Evolutionary conservation across 2,797 vertebrate genomes (phyloP), one percentile per base, ranked within the genome.

Genomic region (Moxostoma hubbsi): DNA sequence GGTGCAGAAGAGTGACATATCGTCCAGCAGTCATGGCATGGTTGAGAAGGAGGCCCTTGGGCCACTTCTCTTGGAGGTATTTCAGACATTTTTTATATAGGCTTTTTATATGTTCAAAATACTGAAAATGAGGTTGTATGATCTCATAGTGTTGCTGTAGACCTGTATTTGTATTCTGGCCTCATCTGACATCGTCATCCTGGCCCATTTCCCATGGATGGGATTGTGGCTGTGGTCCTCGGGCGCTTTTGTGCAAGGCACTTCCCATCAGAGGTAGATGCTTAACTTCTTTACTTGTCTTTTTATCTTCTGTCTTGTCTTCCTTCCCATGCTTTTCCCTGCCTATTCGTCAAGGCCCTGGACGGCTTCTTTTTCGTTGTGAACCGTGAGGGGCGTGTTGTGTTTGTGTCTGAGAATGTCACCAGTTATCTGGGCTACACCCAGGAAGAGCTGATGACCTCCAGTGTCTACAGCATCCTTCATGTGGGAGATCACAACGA

Each of bases 331-430:
- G 36, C 47, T 51, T 8, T 58, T 49, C 12, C 57, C 50, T 45
- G 1, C 5, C 57, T 16, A 1, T 51, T 59, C 73, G 59, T 61
- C 51, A 91, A 98, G 97, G 96, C 97, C 0, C 89, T 98, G 43
- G 96, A 98, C 49, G 97, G 96, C 58, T 98, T 98, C 88, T 98
- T 98, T 93, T 98, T 98, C 0, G 97, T 97, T n/a, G 96, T 96
- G 79, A 98, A 98, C 89, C 94, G 96, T 0, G 97, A 98, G 89
- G 97, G 97, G 46, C 95, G 96, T 85, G 95, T 98, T 6, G 95
- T 98, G 81, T 98, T 98, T 5, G 95, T 98, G 36, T 98, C 97
- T 0, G 96, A 97, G 90, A 98, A 98, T 15, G 97, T 98, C 88
- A 97, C 93, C 45, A 89, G 94, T 88, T 98, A 97, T 90, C 94